Conservation (phyloP, 2,113 vertebrate genomes). For the Mormyrus lacerda region DNA sequence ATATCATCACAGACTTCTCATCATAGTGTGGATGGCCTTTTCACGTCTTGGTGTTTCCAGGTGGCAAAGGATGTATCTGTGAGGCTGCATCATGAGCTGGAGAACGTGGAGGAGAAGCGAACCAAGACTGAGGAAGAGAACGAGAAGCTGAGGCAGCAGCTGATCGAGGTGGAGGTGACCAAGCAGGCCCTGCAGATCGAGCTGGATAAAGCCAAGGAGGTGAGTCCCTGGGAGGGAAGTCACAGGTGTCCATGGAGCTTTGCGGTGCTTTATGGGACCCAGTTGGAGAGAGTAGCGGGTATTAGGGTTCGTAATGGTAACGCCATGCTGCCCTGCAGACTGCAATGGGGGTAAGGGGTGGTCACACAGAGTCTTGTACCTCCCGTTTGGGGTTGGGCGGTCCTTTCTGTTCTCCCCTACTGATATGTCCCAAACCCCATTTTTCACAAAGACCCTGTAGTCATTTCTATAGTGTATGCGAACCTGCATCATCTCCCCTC, state of each 20-base stretch:
- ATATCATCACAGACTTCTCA: not conserved
- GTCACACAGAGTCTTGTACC: not conserved
- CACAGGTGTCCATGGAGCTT: not conserved
- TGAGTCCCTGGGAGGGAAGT: conserved; percentile 41
- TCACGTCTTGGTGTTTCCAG: conserved; percentile 46
- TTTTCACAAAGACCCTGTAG: not conserved
- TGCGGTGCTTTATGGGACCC: not conserved
- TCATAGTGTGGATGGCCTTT: not conserved
- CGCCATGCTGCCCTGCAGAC: not conserved
- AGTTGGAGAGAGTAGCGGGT: not conserved
- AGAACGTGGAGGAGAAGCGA: conserved; percentile 95
- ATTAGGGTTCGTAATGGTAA: not conserved
- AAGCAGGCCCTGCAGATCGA: conserved; percentile 95
- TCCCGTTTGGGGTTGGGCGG: not conserved
- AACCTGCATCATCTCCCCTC: not conserved
- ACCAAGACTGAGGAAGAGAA: conserved; percentile 95
- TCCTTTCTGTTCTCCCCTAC: not conserved
- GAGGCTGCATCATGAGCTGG: conserved; percentile 90
- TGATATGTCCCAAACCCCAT: not conserved
- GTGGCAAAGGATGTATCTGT: conserved; percentile 98
- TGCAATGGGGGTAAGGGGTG: not conserved
- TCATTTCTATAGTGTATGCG: not conserved
- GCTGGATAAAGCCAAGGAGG: conserved; percentile 93
- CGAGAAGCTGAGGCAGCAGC: conserved; percentile 85
- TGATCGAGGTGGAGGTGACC: conserved; percentile 90